A percentile compares a stretch with the other conserved stretches of the same genome.
phyloP scores from a whole-genome alignment of 1,140 invertebrate species.

The Ceratosolen fusciceps region DNA sequence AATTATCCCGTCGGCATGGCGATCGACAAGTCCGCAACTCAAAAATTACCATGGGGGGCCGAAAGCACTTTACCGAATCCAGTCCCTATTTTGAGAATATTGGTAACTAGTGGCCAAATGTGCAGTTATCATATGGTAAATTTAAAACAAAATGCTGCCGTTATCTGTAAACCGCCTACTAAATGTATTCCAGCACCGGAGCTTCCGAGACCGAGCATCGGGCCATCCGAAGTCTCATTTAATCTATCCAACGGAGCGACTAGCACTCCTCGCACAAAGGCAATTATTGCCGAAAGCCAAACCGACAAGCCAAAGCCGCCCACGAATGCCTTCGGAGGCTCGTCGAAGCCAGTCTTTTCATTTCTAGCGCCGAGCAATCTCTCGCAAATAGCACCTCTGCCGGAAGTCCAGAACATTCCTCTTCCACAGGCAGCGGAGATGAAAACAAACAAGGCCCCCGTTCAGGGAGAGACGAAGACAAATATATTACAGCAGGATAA shows the following conservation, averaged over 20 bases:
- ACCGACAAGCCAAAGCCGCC: slow-evolving; percentile 23
- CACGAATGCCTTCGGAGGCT: slow-evolving; percentile 2
- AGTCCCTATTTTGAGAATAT: slow-evolving; percentile 74
- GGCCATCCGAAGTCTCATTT: slow-evolving; percentile 58
- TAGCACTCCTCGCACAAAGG: slow-evolving; percentile 61
- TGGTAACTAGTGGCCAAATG: slow-evolving; percentile 75
- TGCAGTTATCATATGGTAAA: slow-evolving; percentile 76
- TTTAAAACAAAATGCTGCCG: slow-evolving; percentile 61
- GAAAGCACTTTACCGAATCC: slow-evolving; percentile 71
- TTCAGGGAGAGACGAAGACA: slow-evolving; percentile 1
- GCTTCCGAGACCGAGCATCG: slow-evolving; percentile 42
- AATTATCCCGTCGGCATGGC: slow-evolving; percentile 76
- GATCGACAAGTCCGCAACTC: slow-evolving; percentile 71
- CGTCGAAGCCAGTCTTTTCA: slow-evolving; percentile 13
- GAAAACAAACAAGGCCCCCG: background rate
- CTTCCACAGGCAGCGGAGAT: background rate
- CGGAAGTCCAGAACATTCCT: background rate
- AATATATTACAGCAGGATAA: slow-evolving; percentile 16
- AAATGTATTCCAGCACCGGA: slow-evolving; percentile 56
- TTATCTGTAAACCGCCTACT: slow-evolving; percentile 68
- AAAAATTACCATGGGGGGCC: slow-evolving; percentile 70
- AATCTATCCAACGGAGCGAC: slow-evolving; percentile 53
- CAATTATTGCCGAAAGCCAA: slow-evolving; percentile 8
- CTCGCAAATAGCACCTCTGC: background rate
- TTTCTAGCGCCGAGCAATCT: slow-evolving; percentile 8